phyloP scores from a whole-genome alignment of 2,113 vertebrate species.

The Puma concolor region DNA sequence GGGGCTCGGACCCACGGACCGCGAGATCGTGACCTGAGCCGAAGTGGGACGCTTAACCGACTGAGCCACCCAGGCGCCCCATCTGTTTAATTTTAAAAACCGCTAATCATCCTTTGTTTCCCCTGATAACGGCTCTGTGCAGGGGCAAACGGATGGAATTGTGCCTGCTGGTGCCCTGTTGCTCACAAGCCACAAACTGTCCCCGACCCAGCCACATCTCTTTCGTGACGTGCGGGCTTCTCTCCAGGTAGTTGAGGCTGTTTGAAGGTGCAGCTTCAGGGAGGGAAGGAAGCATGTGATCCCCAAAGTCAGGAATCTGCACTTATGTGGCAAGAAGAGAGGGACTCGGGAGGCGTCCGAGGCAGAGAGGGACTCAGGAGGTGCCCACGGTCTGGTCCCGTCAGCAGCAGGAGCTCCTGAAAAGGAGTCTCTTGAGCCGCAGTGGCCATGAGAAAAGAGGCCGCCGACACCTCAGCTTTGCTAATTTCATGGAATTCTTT shows the following conservation, averaged over 20 bases:
- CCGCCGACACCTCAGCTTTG: conserved; percentile 24
- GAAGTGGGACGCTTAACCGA: no score
- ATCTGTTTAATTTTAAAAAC: neutral
- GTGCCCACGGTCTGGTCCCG: neutral
- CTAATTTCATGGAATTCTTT: conserved; percentile 65
- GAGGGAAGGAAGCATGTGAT: conserved; percentile 68
- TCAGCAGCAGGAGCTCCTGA: neutral
- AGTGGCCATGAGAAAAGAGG: conserved; percentile 57
- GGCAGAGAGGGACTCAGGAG: conserved; percentile 70
- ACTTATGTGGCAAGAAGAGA: conserved; percentile 58
- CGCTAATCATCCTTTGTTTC: neutral
- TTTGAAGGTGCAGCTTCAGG: conserved; percentile 14
- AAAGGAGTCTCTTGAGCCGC: conserved; percentile 9
- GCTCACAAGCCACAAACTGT: conserved; percentile 59
- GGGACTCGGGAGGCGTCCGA: conserved; percentile 69
- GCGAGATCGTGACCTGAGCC: no score
- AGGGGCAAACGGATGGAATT: neutral
- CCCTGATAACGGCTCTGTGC: neutral
- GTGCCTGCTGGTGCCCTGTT: neutral
- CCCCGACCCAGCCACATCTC: conserved; percentile 6
- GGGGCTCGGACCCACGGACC: no score
- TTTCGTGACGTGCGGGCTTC: conserved; percentile 21
- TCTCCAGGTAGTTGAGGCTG: neutral
- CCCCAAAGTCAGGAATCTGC: conserved; percentile 40
- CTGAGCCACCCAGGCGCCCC: no score